Base-by-base conservation (phyloP, 2,888 invertebrate genomes). In the Amblyteles armatorius region DNA sequence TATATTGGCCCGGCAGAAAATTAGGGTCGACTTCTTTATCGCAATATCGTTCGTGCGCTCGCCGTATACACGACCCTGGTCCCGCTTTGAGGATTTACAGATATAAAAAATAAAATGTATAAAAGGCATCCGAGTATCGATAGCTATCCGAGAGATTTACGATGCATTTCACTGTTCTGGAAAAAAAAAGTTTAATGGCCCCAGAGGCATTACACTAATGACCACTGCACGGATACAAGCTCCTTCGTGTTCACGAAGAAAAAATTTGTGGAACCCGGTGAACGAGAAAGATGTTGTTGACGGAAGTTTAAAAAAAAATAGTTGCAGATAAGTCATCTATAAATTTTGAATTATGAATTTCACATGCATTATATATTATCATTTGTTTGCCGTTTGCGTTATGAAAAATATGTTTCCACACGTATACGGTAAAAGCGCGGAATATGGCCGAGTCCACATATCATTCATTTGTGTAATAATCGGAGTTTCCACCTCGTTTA, bases 1-100 rank as follows among this genome's bases (percentile, higher is more conserved):
- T 77, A 26, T 33, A 76, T 67, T 71, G 29, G 19, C 19, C n/a
- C 44, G 3, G 55, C 19, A 57, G 44, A 77, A 68, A 57, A 57
- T 73, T 72, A 80, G 67, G 72, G 57, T 72, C 84, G 80, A 73
- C 60, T 73, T 84, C 72, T 77, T 80, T 84, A 84, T 80, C 80
- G 80, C 67, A 44, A 77, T 63, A 50, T 80, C 77, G 48, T 19
- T 57, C 40, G 65, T 67, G 36, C 52, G 44, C 52, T 50, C 48
- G 57, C 50, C 76, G 22, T 33, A 13, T 22, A 50, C 13, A 67
- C 22, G 36, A 44, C 26, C 16, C 63, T 11, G 26, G 13, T 65
- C 71, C 48, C 71, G 36, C 16, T 63, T 57, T 13, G 5, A 19
- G 65, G 36, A 67, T 40, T 74, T 22, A 77, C 55, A 57, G n/a